Base-by-base conservation (phyloP, 2,797 vertebrate genomes). In the Tolypeutes matacus region DNA sequence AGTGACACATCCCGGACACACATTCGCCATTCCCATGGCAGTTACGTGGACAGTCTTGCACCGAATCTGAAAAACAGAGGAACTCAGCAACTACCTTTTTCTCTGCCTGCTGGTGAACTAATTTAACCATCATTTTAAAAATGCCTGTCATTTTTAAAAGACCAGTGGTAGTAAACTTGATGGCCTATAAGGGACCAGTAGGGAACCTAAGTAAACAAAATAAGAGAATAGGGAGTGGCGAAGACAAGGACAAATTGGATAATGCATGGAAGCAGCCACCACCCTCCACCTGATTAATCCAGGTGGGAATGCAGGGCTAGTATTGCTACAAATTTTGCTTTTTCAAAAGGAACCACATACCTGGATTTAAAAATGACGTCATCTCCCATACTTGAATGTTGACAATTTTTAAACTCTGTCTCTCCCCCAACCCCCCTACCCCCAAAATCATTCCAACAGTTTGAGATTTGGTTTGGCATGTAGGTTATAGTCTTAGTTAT, bases 21-120 rank as follows among this genome's bases (percentile, higher is more conserved):
- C 99, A 99, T 98, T 99, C 99, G 14, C 99, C 99, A 96, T 99
- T 99, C 85, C 99, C 99, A 94, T 99, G 99, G 98, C 99, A 99
- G 97, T 99, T 99, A 94, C 99, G 99, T 76, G 99, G 99, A 98
- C 99, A 99, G 98, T 99, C 99, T 98, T 99, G 99, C 97, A 99
- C 99, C 0, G 99, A 99, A 98, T 99, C 99, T 99, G 98, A 96
- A 98, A 98, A 62, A 97, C 21, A 98, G 93, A 92, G 64, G 39
- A 62, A 82, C 4, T 58, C 9, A 73, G 93, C 42, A 1, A 49
- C 49, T 46, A 78, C 21, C n/a, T 86, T 82, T 83, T 73, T 8
- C 25, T 46, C 39, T 58, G 75, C 5, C 42, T 89, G 46, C 31
- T 17, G 17, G 34, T 4, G 62, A 13, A 29, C 14, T 25, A n/a